These are phyloP conservation scores for Panagrolaimus sp. DNA, from an alignment of 1,140 invertebrate genomes.

Conservation along the genomic window DNA sequence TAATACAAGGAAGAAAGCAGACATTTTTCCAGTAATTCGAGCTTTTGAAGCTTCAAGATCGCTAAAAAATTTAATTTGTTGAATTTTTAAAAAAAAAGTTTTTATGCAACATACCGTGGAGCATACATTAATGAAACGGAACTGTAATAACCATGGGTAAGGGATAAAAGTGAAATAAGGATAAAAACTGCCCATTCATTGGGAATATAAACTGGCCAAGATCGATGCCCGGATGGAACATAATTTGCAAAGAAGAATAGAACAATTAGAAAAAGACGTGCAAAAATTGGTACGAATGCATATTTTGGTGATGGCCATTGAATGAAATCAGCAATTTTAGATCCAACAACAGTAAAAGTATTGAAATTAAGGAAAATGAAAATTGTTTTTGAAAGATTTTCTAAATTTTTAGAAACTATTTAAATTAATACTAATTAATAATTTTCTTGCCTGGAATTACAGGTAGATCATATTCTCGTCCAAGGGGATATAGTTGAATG, in stretches of 20 bases:
- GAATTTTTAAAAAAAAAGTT: background rate
- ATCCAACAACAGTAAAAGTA: conserved; percentile 83
- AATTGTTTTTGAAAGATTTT: conserved; percentile 70
- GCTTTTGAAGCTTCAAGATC: conserved; percentile 76
- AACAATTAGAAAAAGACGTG: conserved; percentile 77
- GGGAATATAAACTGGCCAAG: conserved; percentile 70
- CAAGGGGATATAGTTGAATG: conserved; percentile 37
- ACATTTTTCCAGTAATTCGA: conserved; percentile 73
- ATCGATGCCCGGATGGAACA: conserved; percentile 61
- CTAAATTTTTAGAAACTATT: conserved; percentile 44
- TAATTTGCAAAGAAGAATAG: conserved; percentile 88
- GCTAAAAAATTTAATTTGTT: conserved; percentile 62
- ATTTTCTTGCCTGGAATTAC: conserved; percentile 31
- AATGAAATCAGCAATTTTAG: conserved; percentile 67
- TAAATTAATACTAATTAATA: background rate
- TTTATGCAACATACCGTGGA: conserved; percentile 69
- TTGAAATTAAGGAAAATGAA: conserved; percentile 92
- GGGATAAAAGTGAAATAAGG: conserved; percentile 71
- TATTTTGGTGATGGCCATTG: conserved; percentile 73
- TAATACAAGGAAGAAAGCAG: conserved; percentile 43
- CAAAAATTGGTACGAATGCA: conserved; percentile 74
- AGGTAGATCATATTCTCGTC: conserved; percentile 34
- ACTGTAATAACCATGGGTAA: conserved; percentile 83
- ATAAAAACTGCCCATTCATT: conserved; percentile 80
- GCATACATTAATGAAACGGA: conserved; percentile 95